phyloP scores from a whole-genome alignment of 2,888 invertebrate genomes.

The Choreutis nemorana region DNA sequence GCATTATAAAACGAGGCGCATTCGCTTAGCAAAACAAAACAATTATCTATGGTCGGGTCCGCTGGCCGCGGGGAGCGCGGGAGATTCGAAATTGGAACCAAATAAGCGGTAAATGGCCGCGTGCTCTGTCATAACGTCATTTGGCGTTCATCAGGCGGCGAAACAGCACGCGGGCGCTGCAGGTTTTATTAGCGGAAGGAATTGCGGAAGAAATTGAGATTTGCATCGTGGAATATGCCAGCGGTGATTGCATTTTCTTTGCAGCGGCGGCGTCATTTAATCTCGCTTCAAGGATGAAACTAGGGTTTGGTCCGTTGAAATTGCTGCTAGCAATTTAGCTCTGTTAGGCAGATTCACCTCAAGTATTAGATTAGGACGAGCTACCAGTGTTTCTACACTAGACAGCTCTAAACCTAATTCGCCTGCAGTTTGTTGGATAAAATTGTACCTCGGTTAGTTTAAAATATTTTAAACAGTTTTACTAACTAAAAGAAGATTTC shows the following conservation, averaged over 20 bases:
- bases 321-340: constrained; percentile 26
- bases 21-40: constrained; percentile 59
- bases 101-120: constrained; percentile 75
- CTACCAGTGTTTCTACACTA: too few species aligned
- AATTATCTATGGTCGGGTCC: constrained; percentile 52
- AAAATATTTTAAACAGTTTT: too few species aligned
- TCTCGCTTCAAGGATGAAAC: constrained; percentile 39
- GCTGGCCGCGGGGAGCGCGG: constrained; percentile 59
- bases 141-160: constrained; percentile 63
- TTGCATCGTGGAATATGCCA: constrained; percentile 54
- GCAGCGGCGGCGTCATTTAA: constrained; percentile 56
- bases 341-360: constrained; percentile 12
- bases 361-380: too few species aligned
- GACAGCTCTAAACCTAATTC: too few species aligned
- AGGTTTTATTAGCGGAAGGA: constrained; percentile 66
- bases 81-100: constrained; percentile 69
- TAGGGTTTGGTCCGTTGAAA: constrained; percentile 36
- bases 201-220: constrained; percentile 62
- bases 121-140: constrained; percentile 64
- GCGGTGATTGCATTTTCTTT: constrained; percentile 64
- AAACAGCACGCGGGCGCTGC: constrained; percentile 63
- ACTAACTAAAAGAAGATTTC: too few species aligned
- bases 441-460: too few species aligned
- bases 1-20: too few species aligned
- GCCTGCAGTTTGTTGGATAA: too few species aligned